Evolutionary conservation across 1,140 invertebrate species (phyloP).

Genomic region (Pentalonia nigronervosa): DNA sequence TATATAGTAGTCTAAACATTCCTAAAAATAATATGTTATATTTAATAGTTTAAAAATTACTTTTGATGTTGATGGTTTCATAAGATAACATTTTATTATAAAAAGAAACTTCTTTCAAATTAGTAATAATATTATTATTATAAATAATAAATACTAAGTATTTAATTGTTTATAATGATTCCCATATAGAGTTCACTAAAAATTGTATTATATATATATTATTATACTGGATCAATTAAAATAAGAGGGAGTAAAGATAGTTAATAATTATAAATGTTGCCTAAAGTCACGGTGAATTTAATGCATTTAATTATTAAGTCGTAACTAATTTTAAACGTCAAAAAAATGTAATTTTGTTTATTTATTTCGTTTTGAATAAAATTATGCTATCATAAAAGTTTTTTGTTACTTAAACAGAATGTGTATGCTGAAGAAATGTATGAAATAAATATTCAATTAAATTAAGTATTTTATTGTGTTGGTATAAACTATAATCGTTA

Average conservation of each 20-base stretch:
- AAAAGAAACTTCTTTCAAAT: neutral
- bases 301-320: neutral
- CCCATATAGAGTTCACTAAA: neutral
- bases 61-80: neutral
- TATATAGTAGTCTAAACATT: neutral
- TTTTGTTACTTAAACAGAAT: neutral
- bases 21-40: too few relatives aligned
- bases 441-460: neutral
- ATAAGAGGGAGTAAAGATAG: neutral
- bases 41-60: neutral
- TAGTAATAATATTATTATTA: neutral
- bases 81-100: neutral
- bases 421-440: neutral
- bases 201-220: neutral
- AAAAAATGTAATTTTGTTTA: neutral
- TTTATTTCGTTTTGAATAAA: neutral
- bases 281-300: neutral
- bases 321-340: neutral
- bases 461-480: neutral
- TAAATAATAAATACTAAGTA: neutral
- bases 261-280: neutral
- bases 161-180: neutral
- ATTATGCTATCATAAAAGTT: neutral
- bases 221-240: neutral
- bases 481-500: neutral